Conservation (phyloP, 2,113 vertebrate species). For the Tetrao urogallus region DNA sequence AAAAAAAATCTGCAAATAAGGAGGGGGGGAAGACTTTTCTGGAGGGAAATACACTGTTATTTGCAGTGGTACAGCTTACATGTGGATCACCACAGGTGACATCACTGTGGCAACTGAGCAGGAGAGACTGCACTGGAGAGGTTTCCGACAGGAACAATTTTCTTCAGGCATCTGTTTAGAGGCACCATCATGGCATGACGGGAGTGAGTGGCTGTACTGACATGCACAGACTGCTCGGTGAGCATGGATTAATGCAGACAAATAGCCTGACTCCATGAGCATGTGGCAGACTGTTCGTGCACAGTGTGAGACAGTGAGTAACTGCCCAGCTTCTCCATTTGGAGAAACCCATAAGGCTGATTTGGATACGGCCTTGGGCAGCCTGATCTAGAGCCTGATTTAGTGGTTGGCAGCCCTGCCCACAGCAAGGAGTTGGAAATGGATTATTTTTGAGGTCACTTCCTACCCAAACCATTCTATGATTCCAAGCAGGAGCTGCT, state of each 20-base stretch:
- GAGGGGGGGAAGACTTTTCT: neutral
- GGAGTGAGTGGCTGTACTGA: neutral
- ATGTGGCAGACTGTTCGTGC: neutral
- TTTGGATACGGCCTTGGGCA: neutral
- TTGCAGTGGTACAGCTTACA: neutral
- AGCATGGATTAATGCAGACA: neutral
- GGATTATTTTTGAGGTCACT: no score
- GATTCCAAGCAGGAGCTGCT: neutral
- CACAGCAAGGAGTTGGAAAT: no score
- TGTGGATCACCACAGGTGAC: neutral
- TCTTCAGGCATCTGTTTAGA: neutral
- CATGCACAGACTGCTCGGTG: neutral
- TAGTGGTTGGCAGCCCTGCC: no score
- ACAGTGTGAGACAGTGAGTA: fast-evolving
- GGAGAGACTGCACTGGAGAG: neutral
- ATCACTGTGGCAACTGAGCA: neutral
- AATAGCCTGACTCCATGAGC: fast-evolving
- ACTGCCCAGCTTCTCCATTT: neutral
- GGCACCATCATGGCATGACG: fast-evolving
- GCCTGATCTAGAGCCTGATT: no score
- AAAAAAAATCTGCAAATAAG: neutral
- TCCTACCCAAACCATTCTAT: no score
- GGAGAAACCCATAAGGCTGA: neutral
- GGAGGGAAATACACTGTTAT: neutral
- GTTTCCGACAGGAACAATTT: neutral